These are phyloP conservation scores for Etheostoma spectabile DNA, from an alignment of 2,113 vertebrate species.

Conservation along the genomic window DNA sequence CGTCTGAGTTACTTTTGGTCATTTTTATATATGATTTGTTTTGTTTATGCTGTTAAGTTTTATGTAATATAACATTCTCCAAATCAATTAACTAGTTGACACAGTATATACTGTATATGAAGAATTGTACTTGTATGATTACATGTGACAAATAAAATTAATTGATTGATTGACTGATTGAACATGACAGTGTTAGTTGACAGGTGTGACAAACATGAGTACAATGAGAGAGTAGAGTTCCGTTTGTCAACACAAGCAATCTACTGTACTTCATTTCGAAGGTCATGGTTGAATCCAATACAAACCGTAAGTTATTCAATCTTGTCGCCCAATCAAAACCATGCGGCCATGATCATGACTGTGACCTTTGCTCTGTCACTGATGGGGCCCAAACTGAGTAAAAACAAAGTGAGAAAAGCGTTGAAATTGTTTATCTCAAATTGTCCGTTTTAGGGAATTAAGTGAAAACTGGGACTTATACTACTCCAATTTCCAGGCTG, in stretches of 20 bases:
- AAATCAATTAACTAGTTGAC: too few relatives aligned
- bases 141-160: too few relatives aligned
- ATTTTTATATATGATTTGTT: too few relatives aligned
- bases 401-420: constrained; percentile 19
- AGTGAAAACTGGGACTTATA: constrained; percentile 70
- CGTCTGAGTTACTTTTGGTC: not conserved
- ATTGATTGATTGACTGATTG: too few relatives aligned
- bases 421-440: constrained; percentile 24
- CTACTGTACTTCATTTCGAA: not conserved
- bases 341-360: not conserved
- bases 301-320: not conserved
- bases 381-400: constrained; percentile 36
- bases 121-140: too few relatives aligned
- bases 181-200: not conserved
- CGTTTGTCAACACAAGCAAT: not conserved
- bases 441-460: constrained; percentile 71
- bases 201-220: too few relatives aligned
- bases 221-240: not conserved
- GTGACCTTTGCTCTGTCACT: constrained; percentile 15
- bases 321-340: not conserved
- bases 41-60: too few relatives aligned
- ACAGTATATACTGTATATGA: too few relatives aligned
- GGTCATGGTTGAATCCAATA: not conserved
- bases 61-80: too few relatives aligned
- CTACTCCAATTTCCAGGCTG: constrained; percentile 76